These are phyloP conservation scores for Beris chalybata DNA, from an alignment of 2,888 invertebrate genomes.

Conservation along the genomic window DNA sequence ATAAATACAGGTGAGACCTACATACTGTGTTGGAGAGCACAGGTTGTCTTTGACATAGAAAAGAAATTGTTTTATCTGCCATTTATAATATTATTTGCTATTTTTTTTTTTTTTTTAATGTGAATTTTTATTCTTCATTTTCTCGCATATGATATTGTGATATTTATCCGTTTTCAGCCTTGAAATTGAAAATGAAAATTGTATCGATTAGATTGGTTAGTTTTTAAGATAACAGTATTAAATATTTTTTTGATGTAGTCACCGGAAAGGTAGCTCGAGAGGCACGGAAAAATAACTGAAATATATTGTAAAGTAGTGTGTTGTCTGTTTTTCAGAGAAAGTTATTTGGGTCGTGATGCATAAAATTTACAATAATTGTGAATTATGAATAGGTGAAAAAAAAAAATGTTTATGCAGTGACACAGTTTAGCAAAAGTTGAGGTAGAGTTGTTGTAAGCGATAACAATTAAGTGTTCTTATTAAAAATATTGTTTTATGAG, in stretches of 20 bases:
- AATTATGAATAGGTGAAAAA: neutral
- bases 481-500: no score
- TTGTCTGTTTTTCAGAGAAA: conserved; percentile 5
- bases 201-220: no score
- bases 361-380: neutral
- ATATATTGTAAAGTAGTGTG: neutral
- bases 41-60: conserved; percentile 28
- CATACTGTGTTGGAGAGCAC: conserved; percentile 11
- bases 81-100: neutral
- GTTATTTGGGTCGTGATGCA: conserved; percentile 16
- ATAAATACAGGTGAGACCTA: conserved; percentile 25
- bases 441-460: no score
- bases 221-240: no score
- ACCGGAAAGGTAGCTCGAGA: neutral
- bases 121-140: neutral
- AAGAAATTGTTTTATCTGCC: conserved; percentile 18
- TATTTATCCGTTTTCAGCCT: conserved; percentile 11
- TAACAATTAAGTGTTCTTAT: no score
- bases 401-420: neutral
- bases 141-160: neutral
- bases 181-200: conserved; percentile 7
- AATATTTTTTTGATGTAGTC: neutral
- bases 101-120: no score
- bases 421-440: neutral
- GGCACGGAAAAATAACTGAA: conserved; percentile 15